Conservation (phyloP, 2,888 invertebrate genomes). For the Creontiades dilutus region DNA sequence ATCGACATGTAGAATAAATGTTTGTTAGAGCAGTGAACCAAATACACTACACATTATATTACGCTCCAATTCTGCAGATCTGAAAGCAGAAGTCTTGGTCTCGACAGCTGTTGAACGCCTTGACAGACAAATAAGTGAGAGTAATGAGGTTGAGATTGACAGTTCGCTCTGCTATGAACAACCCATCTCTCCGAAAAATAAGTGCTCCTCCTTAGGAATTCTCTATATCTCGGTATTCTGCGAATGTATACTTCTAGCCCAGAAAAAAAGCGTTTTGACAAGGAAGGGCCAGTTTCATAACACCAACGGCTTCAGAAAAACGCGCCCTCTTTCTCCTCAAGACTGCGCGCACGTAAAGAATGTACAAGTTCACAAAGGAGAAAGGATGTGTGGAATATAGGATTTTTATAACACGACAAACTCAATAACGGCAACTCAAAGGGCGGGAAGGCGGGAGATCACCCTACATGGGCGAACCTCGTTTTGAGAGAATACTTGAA, state of each 20-base stretch:
- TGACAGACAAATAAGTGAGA: no score
- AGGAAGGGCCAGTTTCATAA: conserved; percentile 11
- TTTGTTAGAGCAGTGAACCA: no score
- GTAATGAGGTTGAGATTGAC: not conserved
- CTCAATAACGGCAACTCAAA: not conserved
- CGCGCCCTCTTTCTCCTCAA: not conserved
- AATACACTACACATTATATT: no score
- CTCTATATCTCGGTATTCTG: not conserved
- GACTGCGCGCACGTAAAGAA: not conserved
- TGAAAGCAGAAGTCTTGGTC: no score
- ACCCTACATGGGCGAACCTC: not conserved
- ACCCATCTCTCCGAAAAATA: not conserved
- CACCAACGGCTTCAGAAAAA: not conserved
- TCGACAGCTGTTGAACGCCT: no score
- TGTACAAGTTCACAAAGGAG: conserved; percentile 17
- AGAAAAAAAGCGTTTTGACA: not conserved
- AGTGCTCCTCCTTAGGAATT: not conserved
- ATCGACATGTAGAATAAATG: no score
- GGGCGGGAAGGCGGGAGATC: conserved; percentile 10
- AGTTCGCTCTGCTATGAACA: not conserved
- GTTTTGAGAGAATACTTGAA: conserved; percentile 6
- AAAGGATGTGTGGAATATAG: conserved; percentile 9
- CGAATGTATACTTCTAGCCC: not conserved
- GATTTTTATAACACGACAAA: conserved; percentile 36
- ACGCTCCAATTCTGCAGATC: no score